Evolutionary conservation across 2,797 vertebrate genomes (phyloP).

Genomic region (Knipowitschia caucasica): DNA sequence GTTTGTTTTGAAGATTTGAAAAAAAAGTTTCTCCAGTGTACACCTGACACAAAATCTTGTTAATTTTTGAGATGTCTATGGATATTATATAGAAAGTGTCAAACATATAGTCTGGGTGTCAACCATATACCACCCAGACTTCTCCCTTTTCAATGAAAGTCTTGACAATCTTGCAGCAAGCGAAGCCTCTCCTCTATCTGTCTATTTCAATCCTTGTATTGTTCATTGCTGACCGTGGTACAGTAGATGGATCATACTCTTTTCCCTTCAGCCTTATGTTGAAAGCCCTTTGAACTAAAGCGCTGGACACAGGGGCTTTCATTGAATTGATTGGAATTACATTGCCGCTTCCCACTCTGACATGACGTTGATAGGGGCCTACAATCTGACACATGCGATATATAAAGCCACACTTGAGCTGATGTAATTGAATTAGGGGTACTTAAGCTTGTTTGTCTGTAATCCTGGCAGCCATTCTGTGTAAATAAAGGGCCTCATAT

Average conservation of each 20-base stretch:
- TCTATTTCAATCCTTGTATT: not conserved
- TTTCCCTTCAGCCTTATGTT: slow-evolving; percentile 2
- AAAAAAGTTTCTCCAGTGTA: too few relatives aligned
- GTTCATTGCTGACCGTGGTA: not conserved
- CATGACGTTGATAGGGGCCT: slow-evolving; percentile 12
- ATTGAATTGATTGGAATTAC: slow-evolving; percentile 10
- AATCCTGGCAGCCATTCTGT: slow-evolving; percentile 17
- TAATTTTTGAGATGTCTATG: not conserved
- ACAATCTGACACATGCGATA: slow-evolving; percentile 14
- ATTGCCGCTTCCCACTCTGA: not conserved
- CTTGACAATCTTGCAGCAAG: not conserved
- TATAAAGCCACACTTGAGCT: slow-evolving; percentile 9
- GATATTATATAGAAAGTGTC: not conserved
- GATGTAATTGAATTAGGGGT: slow-evolving; percentile 29
- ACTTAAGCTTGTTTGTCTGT: slow-evolving; percentile 12
- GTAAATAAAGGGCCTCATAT: slow-evolving; percentile 19
- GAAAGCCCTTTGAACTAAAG: slow-evolving; percentile 5
- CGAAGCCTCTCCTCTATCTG: not conserved
- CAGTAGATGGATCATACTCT: not conserved
- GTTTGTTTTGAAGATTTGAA: too few relatives aligned
- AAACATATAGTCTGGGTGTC: too few relatives aligned
- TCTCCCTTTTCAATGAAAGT: not conserved
- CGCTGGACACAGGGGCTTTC: not conserved
- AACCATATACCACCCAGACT: not conserved
- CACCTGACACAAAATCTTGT: not conserved